These are phyloP conservation scores for Osmerus mordax DNA, from an alignment of 2,113 vertebrate genomes.

Conservation along the genomic window DNA sequence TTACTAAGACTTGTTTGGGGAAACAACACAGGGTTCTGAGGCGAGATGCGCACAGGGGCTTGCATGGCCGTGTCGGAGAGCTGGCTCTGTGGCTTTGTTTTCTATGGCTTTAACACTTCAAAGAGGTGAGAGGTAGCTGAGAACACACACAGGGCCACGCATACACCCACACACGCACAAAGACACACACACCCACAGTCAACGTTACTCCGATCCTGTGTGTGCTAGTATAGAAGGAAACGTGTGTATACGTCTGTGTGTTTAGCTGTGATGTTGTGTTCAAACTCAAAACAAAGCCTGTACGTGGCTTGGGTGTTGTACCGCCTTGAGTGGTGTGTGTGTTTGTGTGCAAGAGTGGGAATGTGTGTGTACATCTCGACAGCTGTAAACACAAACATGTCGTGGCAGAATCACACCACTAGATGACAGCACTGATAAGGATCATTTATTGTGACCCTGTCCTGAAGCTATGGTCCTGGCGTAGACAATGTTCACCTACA, in stretches of 20 bases:
- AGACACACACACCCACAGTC: neutral
- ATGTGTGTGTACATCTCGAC: neutral
- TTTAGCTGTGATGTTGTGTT: too few relatives aligned
- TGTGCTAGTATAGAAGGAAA: too few relatives aligned
- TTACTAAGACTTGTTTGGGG: too few relatives aligned
- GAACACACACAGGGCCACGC: slow-evolving; percentile 2
- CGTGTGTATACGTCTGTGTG: too few relatives aligned
- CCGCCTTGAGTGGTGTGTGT: neutral
- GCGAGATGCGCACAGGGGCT: too few relatives aligned
- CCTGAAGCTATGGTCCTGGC: too few relatives aligned
- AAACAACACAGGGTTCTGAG: too few relatives aligned
- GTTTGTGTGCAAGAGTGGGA: neutral
- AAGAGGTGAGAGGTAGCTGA: neutral
- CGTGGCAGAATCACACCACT: slow-evolving; percentile 62
- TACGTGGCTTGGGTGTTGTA: neutral
- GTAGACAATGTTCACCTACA: too few relatives aligned
- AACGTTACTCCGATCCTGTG: neutral
- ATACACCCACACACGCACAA: neutral
- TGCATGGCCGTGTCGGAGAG: too few relatives aligned
- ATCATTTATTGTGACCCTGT: slow-evolving; percentile 7
- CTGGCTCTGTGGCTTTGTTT: too few relatives aligned
- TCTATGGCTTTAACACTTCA: neutral
- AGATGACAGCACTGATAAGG: slow-evolving; percentile 73
- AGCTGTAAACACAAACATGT: slow-evolving; percentile 40
- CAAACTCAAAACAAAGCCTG: too few relatives aligned